Evolutionary conservation across 2,113 vertebrate species (phyloP).

Genomic region (Ameiurus melas): DNA sequence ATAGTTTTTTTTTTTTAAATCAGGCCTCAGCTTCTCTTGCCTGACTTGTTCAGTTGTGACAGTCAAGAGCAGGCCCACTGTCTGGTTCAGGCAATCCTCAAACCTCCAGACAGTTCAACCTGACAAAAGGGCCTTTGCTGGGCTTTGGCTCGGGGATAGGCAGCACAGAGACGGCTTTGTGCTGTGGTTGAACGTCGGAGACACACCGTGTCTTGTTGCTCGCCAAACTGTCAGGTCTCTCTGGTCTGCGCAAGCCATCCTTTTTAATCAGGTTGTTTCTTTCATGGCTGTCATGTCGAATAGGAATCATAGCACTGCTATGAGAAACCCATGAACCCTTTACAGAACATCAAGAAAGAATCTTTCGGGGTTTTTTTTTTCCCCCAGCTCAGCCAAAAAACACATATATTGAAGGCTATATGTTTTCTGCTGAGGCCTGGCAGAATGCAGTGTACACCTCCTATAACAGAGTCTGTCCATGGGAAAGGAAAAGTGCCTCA

Average conservation of each 20-base stretch:
- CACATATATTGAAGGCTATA: background rate
- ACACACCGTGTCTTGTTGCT: conserved; percentile 29
- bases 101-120: conserved; percentile 47
- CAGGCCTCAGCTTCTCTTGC: conserved; percentile 1
- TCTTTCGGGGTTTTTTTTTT: background rate
- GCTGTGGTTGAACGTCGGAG: conserved; percentile 39
- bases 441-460: background rate
- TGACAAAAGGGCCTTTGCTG: conserved; percentile 53
- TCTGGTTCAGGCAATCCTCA: conserved; percentile 49
- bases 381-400: background rate
- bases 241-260: conserved; percentile 21
- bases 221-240: conserved; percentile 49
- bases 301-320: conserved; percentile 1
- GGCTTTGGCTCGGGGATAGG: conserved; percentile 22
- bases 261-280: conserved; percentile 37
- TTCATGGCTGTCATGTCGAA: conserved; percentile 19
- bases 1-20: conserved; percentile 17
- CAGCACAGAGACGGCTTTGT: conserved; percentile 58
- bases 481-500: conserved; percentile 43
- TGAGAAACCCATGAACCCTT: background rate
- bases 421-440: conserved; percentile 4
- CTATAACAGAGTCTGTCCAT: conserved; percentile 22
- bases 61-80: conserved; percentile 44
- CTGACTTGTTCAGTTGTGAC: conserved; percentile 44
- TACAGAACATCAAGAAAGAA: background rate